Percentiles rank a stretch among this genome's conserved stretches.
Evolutionary conservation across 1,140 invertebrate genomes (phyloP).

Genomic region (Acyrthosiphon pisum): DNA sequence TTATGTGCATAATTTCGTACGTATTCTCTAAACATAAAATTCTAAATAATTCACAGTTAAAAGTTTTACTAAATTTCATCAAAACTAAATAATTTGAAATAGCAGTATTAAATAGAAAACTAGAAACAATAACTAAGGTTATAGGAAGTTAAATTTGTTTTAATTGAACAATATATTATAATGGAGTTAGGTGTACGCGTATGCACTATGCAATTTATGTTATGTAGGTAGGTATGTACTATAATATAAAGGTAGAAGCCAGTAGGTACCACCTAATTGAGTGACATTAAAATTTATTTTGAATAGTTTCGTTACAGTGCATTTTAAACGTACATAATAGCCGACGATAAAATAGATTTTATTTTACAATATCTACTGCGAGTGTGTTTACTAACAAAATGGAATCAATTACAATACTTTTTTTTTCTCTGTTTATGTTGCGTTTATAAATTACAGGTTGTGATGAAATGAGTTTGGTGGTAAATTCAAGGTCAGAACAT

Average conservation of each 20-base stretch:
- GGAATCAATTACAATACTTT: conserved; percentile 19
- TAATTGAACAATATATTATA: neutral
- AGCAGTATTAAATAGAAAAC: neutral
- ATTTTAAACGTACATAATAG: neutral
- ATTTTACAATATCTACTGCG: neutral
- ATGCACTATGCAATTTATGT: neutral
- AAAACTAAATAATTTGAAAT: neutral
- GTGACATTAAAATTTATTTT: neutral
- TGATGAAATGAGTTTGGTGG: conserved; percentile 48
- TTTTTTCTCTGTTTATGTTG: neutral
- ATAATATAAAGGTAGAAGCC: neutral
- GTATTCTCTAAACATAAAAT: neutral
- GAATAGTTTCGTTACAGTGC: neutral
- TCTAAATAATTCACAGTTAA: neutral
- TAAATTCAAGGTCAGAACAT: conserved; percentile 22
- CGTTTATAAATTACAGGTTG: conserved; percentile 47
- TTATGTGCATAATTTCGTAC: neutral
- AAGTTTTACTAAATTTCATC: neutral
- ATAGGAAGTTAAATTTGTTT: neutral
- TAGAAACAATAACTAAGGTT: neutral
- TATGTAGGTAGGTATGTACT: neutral
- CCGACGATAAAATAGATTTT: neutral
- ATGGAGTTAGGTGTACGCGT: neutral
- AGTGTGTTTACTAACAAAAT: neutral
- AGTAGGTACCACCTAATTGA: neutral